phyloP scores from a whole-genome alignment of 1,140 invertebrate genomes.

The Zaprionus ghesquierei region DNA sequence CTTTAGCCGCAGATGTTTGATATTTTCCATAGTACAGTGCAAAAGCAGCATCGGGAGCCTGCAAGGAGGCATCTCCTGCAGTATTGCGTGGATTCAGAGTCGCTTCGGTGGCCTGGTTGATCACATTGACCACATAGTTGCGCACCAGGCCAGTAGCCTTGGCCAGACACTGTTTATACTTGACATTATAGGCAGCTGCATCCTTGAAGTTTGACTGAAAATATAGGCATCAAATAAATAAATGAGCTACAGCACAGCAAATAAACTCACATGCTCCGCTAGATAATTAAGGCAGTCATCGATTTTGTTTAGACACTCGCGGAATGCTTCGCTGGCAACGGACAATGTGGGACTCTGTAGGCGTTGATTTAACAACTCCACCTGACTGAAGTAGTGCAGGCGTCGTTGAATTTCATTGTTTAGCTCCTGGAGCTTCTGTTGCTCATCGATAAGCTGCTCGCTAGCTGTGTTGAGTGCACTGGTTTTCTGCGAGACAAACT shows the following conservation, averaged over 20 bases:
- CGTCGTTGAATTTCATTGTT: slow-evolving; percentile 91
- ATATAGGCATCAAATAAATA: not conserved
- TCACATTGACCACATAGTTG: slow-evolving; percentile 88
- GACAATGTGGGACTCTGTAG: slow-evolving; percentile 90
- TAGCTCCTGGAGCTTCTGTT: slow-evolving; percentile 90
- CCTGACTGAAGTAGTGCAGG: slow-evolving; percentile 93
- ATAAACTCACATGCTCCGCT: slow-evolving; percentile 88
- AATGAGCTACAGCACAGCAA: not conserved
- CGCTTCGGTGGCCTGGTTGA: slow-evolving; percentile 91
- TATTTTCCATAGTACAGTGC: slow-evolving; percentile 97
- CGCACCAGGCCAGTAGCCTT: slow-evolving; percentile 91
- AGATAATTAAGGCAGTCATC: slow-evolving; percentile 95
- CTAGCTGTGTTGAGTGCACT: slow-evolving; percentile 94
- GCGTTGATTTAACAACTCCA: slow-evolving; percentile 91
- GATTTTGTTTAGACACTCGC: slow-evolving; percentile 91
- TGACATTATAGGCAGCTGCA: slow-evolving; percentile 87
- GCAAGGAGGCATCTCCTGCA: slow-evolving; percentile 43
- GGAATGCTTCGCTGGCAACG: slow-evolving; percentile 92
- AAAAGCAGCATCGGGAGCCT: slow-evolving; percentile 89
- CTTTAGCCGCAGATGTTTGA: slow-evolving; percentile 92
- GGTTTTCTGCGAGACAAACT: slow-evolving; percentile 94
- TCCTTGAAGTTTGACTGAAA: slow-evolving; percentile 88
- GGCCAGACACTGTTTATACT: slow-evolving; percentile 91
- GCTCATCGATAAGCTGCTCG: slow-evolving; percentile 93
- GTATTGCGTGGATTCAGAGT: slow-evolving; percentile 83